Conservation (phyloP, 2,113 vertebrate genomes). For the Mobula hypostoma region DNA sequence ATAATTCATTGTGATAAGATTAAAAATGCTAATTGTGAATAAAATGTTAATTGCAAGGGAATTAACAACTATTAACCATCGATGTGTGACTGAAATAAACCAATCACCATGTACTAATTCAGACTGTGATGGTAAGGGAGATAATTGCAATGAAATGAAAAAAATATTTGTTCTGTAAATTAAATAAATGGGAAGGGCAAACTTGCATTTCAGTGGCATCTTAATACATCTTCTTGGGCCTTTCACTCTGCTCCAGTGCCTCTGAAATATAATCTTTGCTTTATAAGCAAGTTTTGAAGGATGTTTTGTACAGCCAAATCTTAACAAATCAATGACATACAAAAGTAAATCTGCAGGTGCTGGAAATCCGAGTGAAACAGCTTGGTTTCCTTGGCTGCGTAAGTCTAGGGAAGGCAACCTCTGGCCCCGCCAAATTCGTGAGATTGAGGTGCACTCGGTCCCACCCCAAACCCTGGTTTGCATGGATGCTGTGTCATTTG, state of each 20-base stretch:
- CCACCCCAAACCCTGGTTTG: too few relatives aligned
- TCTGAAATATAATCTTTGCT: neutral
- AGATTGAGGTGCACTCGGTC: too few relatives aligned
- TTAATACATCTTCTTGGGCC: neutral
- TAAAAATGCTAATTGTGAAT: slow-evolving; percentile 4
- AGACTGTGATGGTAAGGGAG: neutral
- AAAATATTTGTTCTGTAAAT: neutral
- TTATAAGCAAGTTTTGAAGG: neutral
- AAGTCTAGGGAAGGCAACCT: too few relatives aligned
- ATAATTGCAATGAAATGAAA: neutral
- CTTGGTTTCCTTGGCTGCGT: too few relatives aligned
- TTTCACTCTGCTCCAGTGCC: neutral
- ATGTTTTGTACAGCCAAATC: neutral
- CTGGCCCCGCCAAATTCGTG: too few relatives aligned
- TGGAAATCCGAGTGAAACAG: too few relatives aligned
- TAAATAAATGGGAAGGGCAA: neutral
- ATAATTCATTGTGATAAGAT: neutral
- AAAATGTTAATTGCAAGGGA: neutral
- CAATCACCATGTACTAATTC: neutral
- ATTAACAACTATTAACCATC: neutral
- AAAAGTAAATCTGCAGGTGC: too few relatives aligned
- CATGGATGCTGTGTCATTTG: too few relatives aligned
- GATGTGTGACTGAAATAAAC: neutral
- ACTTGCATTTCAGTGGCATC: neutral
- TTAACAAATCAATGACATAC: neutral